These are phyloP conservation scores for Nycticorax nycticorax DNA, from an alignment of 2,113 vertebrate genomes.

Conservation along the genomic window DNA sequence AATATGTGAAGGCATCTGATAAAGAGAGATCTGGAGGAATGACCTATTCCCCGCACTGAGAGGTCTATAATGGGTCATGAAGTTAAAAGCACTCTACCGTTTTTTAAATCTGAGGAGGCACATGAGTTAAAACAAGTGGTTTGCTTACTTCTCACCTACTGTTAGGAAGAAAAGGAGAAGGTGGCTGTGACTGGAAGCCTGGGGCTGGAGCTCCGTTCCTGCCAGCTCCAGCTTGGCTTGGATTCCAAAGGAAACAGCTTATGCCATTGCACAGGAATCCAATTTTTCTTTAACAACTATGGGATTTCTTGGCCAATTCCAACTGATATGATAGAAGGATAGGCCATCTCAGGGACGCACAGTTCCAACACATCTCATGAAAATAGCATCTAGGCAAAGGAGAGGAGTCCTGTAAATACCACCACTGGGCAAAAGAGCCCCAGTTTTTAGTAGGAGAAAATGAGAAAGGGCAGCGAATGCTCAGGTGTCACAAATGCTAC, in stretches of 20 bases:
- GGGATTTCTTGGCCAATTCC: neutral
- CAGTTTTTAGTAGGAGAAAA: neutral
- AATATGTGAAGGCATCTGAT: neutral
- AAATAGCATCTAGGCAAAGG: neutral
- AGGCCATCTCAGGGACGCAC: neutral
- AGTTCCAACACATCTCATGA: neutral
- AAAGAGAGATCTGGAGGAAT: neutral
- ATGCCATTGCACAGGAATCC: rapidly evolving
- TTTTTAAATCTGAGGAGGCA: neutral
- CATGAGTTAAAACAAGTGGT: neutral
- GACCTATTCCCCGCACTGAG: neutral
- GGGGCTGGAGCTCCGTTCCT: rapidly evolving
- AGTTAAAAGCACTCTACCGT: neutral
- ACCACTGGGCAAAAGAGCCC: rapidly evolving
- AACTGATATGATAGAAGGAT: neutral
- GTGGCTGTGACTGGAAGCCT: neutral
- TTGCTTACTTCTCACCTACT: neutral
- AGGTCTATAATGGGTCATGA: neutral
- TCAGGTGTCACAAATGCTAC: neutral
- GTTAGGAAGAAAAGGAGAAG: neutral
- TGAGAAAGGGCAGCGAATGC: rapidly evolving
- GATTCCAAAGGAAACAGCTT: neutral
- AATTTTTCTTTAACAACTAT: neutral
- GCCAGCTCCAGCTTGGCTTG: neutral
- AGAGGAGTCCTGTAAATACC: neutral